Evolutionary conservation across 2,797 vertebrate genomes (phyloP).

Genomic region (Eupleurogrammus muticus): DNA sequence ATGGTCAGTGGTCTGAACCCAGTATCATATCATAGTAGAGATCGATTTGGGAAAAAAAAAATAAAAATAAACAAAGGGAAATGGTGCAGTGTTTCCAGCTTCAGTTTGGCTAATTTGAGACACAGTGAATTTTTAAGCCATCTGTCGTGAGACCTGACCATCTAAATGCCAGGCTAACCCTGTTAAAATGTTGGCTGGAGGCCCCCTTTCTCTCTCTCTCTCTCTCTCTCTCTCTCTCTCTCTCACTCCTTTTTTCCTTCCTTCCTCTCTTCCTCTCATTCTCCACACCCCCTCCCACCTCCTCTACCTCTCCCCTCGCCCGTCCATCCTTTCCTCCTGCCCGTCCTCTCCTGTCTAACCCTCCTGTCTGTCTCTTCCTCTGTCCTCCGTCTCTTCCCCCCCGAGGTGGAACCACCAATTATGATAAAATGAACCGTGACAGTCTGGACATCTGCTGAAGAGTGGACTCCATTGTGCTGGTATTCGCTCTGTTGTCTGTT

Average conservation of each 20-base stretch:
- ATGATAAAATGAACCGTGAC: conserved; percentile 70
- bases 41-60: too few species aligned
- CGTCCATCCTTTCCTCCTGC: conserved; percentile 12
- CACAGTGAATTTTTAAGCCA: conserved; percentile 57
- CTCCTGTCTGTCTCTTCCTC: conserved; percentile 36
- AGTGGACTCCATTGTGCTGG: conserved; percentile 43
- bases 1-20: conserved; percentile 9
- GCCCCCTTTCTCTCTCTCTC: conserved; percentile 15
- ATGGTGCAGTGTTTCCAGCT: conserved; percentile 22
- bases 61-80: neutral
- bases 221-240: conserved; percentile 2
- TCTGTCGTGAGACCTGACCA: conserved; percentile 56
- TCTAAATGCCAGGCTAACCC: conserved; percentile 37
- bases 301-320: conserved; percentile 5
- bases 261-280: neutral
- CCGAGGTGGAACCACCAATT: conserved; percentile 61
- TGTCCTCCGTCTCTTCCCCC: conserved; percentile 34
- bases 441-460: conserved; percentile 68
- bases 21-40: neutral
- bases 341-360: conserved; percentile 29
- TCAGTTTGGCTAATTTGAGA: conserved; percentile 50
- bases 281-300: neutral
- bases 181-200: conserved; percentile 47
- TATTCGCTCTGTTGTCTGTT: conserved; percentile 46
- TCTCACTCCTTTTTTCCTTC: neutral